Evolutionary conservation across 1,140 invertebrate species (phyloP).

Genomic region (Drosophila leontia): DNA sequence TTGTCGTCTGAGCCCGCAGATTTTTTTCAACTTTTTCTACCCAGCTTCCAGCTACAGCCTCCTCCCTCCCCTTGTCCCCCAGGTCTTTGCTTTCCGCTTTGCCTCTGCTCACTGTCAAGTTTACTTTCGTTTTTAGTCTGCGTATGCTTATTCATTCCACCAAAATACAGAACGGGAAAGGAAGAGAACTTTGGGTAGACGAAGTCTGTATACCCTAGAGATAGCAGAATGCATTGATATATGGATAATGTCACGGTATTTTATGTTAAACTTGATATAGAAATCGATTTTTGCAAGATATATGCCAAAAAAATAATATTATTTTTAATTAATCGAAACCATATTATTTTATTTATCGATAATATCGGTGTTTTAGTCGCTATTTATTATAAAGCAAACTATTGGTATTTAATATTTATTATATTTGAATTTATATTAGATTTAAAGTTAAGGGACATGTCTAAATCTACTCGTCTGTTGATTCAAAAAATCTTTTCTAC

Average conservation of each 20-base stretch:
- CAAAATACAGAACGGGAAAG: neutral
- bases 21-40: conserved; percentile 28
- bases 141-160: conserved; percentile 24
- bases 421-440: neutral
- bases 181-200: too few relatives aligned
- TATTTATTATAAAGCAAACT: neutral
- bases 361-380: neutral
- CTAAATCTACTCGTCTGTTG: neutral
- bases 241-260: neutral
- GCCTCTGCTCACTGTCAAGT: conserved; percentile 38
- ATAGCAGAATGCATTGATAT: neutral
- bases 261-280: neutral
- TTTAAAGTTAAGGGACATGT: neutral
- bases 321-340: too few relatives aligned
- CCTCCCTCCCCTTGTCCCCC: neutral
- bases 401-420: too few relatives aligned
- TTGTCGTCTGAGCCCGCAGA: conserved; percentile 28
- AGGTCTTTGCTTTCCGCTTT: conserved; percentile 2
- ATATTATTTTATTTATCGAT: neutral
- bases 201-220: neutral
- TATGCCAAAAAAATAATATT: neutral
- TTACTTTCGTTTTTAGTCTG: conserved; percentile 60
- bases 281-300: neutral
- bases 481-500: neutral
- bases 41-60: neutral